Evolutionary conservation across 2,797 vertebrate genomes (phyloP), one percentile per base, ranked within the genome.

Genomic region (Valencia hispanica): DNA sequence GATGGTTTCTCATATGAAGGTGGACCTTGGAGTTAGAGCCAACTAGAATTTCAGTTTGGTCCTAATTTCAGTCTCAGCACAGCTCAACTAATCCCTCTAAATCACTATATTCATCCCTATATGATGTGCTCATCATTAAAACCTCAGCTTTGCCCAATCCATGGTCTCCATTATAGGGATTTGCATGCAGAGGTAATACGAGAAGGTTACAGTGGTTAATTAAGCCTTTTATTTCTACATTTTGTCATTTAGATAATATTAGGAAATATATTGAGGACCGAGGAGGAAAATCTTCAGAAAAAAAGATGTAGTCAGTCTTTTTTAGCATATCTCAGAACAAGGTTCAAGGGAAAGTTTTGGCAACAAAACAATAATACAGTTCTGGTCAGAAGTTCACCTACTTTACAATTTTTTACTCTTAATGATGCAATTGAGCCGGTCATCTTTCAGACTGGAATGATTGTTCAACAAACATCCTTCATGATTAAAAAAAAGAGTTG

Each of bases 71-170:
- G 5, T 78, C n/a, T 63, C 50, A 59, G 78, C 4, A 65, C 59
- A 82, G 77, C 73, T 76, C 69, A 25, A 71, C 76, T 93, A 90
- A 93, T 92, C 86, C 84, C 43, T 79, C 25, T 73, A 84, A 89
- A 89, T 90, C 83, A 73, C 76, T 68, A 22, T 72, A 83, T 87
- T 72, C 59, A 80, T 77, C 57, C 50, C 50, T 30, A 59, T 32
- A 61, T 30, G 79, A 78, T 34, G 27, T 78, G 79, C 73, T 39
- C 48, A 22, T 27, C 43, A 41, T 74, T 73, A 80, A 78, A 81
- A 80, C 61, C 48, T 72, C 8, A 0, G 71, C 78, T 75, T 41
- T 79, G 41, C 71, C 75, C 72, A 39, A 0, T 25, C 53, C n/a
- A 25, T 45, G 72, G 36, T 66, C 48, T 55, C 70, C 59, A 81